Conservation (phyloP, 2,797 vertebrate genomes). For the Fundulus diaphanus region DNA sequence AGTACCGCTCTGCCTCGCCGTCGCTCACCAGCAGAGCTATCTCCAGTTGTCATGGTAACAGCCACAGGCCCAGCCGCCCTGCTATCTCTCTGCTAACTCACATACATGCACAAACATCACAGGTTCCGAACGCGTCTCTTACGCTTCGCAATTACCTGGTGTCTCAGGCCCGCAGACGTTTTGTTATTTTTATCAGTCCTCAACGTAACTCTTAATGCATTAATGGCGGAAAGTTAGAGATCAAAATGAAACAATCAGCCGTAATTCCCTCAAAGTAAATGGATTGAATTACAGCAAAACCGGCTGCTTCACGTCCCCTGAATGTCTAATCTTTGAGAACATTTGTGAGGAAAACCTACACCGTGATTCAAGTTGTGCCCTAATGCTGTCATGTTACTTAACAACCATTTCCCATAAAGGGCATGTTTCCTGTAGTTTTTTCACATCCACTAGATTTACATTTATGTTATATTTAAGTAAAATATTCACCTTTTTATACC, state of each 20-base stretch:
- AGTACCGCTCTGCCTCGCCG: constrained; percentile 38
- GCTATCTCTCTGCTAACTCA: constrained; percentile 53
- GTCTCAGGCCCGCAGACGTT: constrained; percentile 43
- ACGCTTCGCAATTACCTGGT: constrained; percentile 38
- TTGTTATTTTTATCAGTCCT: constrained; percentile 13
- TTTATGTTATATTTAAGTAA: background rate
- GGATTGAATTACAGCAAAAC: constrained; percentile 6
- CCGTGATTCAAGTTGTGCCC: background rate
- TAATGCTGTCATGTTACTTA: background rate
- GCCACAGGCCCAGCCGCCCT: constrained; percentile 71
- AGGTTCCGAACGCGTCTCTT: constrained; percentile 53
- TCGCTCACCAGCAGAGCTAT: constrained; percentile 63
- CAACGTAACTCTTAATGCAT: constrained; percentile 18
- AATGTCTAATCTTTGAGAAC: background rate
- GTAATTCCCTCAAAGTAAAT: constrained; percentile 3
- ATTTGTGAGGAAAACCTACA: constrained; percentile 7
- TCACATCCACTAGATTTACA: background rate
- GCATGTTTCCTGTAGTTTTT: constrained; percentile 1
- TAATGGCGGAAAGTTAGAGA: constrained; percentile 1
- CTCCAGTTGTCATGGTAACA: constrained; percentile 82
- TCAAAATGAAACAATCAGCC: constrained; percentile 6
- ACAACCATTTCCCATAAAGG: background rate
- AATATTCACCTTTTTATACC: background rate
- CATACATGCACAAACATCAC: constrained; percentile 39
- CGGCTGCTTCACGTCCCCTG: background rate